These are phyloP conservation scores for Drosophila prolongata DNA, from an alignment of 2,888 invertebrate genomes.

Conservation along the genomic window DNA sequence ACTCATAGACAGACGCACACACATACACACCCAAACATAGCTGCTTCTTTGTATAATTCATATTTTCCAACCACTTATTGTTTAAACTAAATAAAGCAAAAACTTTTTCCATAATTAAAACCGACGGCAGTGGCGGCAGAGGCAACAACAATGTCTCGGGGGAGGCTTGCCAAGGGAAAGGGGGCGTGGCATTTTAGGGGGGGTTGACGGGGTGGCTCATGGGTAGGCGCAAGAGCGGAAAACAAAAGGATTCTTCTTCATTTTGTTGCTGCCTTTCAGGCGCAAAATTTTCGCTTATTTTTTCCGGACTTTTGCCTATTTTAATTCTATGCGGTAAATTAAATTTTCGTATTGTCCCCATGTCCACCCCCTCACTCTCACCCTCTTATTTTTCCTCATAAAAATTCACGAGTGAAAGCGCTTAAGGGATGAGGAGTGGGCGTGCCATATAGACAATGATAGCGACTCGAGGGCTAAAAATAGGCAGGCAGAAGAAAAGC, in stretches of 20 bases:
- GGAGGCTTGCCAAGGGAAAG: not conserved
- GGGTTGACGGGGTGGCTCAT: not conserved
- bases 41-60: constrained; percentile 68
- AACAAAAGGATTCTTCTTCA: constrained; percentile 62
- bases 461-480: constrained; percentile 13
- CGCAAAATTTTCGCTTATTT: constrained; percentile 46
- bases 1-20: constrained; percentile 9
- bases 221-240: constrained; percentile 54
- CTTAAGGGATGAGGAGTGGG: constrained; percentile 20
- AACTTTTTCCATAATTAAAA: constrained; percentile 78
- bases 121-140: constrained; percentile 57
- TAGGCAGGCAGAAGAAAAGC: constrained; percentile 30
- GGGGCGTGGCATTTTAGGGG: not conserved
- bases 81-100: constrained; percentile 76
- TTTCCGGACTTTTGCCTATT: constrained; percentile 50
- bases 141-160: constrained; percentile 32
- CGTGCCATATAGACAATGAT: constrained; percentile 9
- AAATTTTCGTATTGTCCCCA: constrained; percentile 67
- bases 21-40: constrained; percentile 5
- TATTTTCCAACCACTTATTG: constrained; percentile 76
- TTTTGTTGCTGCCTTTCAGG: constrained; percentile 33
- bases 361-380: constrained; percentile 23
- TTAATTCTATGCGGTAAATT: constrained; percentile 72
- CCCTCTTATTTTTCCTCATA: constrained; percentile 31
- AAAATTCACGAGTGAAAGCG: constrained; percentile 57